Evolutionary conservation across 2,113 vertebrate species (phyloP).

Genomic region (Globicephala melas): DNA sequence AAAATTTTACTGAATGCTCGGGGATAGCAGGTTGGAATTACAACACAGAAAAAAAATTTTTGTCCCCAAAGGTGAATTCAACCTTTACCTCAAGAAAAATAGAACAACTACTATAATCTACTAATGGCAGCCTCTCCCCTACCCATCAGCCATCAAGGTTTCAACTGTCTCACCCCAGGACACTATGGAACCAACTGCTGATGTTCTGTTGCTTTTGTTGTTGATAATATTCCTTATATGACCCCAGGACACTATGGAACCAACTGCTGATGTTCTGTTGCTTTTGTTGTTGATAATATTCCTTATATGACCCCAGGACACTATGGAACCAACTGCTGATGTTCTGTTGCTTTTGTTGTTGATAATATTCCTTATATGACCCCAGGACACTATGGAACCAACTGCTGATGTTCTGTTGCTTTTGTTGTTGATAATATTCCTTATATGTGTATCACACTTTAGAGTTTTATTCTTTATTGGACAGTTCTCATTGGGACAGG

Average conservation of each 20-base stretch:
- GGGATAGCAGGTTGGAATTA: neutral
- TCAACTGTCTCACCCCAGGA: neutral
- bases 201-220: neutral
- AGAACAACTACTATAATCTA: neutral
- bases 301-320: accelerated
- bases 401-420: neutral
- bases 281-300: neutral
- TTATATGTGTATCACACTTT: neutral
- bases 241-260: too few species aligned
- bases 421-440: neutral
- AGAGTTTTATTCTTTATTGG: neutral
- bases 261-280: neutral
- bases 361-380: neutral
- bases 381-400: neutral
- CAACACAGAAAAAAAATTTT: neutral
- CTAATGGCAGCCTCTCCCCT: neutral
- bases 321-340: neutral
- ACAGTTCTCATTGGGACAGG: neutral
- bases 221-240: neutral
- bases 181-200: neutral
- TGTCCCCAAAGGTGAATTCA: neutral
- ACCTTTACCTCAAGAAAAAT: neutral
- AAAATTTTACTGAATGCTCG: neutral
- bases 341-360: neutral
- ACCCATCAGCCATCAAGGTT: neutral